Conservation (phyloP, 2,888 invertebrate species). For the Adela reaumurella region DNA sequence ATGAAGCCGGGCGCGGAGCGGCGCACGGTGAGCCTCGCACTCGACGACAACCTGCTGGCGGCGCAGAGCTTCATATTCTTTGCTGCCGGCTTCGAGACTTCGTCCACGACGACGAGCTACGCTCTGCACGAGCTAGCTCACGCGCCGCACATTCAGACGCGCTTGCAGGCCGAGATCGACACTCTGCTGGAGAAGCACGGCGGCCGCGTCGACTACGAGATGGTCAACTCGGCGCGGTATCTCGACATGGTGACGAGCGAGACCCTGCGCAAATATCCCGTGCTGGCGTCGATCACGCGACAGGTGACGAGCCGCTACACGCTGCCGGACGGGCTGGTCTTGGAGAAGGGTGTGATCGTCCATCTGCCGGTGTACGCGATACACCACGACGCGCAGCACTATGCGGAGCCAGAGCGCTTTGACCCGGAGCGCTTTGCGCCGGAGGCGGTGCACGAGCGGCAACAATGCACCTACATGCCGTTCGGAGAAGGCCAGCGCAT, state of each 20-base stretch:
- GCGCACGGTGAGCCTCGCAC: slow-evolving; percentile 14
- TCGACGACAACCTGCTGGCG: slow-evolving; percentile 28
- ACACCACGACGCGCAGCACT: slow-evolving; percentile 26
- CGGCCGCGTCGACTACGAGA: slow-evolving; percentile 21
- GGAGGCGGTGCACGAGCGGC: slow-evolving; percentile 21
- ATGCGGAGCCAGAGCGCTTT: slow-evolving; percentile 28
- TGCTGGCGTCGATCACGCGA: slow-evolving; percentile 23
- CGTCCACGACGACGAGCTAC: slow-evolving; percentile 20
- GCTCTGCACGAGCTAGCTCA: slow-evolving; percentile 27
- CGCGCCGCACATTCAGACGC: slow-evolving; percentile 18
- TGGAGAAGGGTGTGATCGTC: slow-evolving; percentile 27
- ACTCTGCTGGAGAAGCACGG: slow-evolving; percentile 17
- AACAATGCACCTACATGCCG: slow-evolving; percentile 29
- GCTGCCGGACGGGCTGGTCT: slow-evolving; percentile 21
- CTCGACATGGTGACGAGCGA: slow-evolving; percentile 26
- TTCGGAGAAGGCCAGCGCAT: slow-evolving; percentile 36
- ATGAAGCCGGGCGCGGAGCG: slow-evolving; percentile 9
- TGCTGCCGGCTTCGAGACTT: slow-evolving; percentile 29
- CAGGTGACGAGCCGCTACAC: slow-evolving; percentile 29
- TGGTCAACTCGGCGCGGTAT: slow-evolving; percentile 22
- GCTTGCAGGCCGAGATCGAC: slow-evolving; percentile 22
- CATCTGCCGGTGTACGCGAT: slow-evolving; percentile 30
- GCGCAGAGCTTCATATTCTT: slow-evolving; percentile 49
- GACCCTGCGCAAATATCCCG: slow-evolving; percentile 29
- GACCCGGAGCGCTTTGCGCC: slow-evolving; percentile 29